These are phyloP conservation scores for Cyrtonyx montezumae DNA, from an alignment of 2,113 vertebrate genomes.

Conservation along the genomic window DNA sequence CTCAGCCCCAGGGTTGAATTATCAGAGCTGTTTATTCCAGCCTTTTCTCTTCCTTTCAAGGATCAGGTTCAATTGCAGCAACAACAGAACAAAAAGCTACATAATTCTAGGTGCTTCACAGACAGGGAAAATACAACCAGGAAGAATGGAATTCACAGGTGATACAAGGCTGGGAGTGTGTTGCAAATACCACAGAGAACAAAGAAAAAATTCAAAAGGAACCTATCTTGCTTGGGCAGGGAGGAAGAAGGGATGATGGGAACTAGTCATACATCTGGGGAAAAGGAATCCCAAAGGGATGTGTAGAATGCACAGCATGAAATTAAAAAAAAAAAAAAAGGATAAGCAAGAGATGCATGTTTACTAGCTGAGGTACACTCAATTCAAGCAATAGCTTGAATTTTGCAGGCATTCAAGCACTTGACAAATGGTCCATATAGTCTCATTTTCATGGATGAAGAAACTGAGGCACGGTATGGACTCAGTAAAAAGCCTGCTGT, in stretches of 20 bases:
- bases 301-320: neutral
- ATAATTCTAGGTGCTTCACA: constrained; percentile 54
- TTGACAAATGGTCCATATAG: neutral
- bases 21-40: constrained; percentile 56
- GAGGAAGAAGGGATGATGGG: constrained; percentile 28
- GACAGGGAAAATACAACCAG: constrained; percentile 47
- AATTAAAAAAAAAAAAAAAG: neutral
- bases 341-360: neutral
- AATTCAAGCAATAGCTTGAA: neutral
- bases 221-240: constrained; percentile 19
- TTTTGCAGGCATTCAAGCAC: neutral
- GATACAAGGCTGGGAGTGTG: constrained; percentile 52
- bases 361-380: neutral
- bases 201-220: constrained; percentile 59
- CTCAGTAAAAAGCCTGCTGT: neutral
- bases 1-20: constrained; percentile 62
- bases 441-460: neutral
- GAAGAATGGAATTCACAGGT: constrained; percentile 72
- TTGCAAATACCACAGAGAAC: constrained; percentile 65
- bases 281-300: neutral
- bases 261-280: neutral
- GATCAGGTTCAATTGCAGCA: constrained; percentile 63
- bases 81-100: constrained; percentile 42
- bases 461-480: neutral
- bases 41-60: constrained; percentile 60